Conservation (phyloP, 2,888 invertebrate genomes). For the Empis livida region DNA sequence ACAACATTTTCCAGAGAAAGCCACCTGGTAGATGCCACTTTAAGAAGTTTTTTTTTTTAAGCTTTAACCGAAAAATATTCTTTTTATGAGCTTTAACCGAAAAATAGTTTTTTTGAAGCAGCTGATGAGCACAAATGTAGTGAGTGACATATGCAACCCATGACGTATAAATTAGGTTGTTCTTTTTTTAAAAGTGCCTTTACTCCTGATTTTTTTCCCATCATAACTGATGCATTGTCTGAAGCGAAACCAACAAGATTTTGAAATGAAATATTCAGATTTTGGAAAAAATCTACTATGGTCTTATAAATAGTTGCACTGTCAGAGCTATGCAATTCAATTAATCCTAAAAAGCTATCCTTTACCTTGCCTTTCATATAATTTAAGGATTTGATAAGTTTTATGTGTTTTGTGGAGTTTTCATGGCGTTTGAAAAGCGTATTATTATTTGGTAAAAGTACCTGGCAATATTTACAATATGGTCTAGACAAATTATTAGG, state of each 20-base stretch:
- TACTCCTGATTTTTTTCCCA: slow-evolving; percentile 1
- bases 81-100: no score
- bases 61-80: neutral
- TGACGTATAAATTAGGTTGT: slow-evolving; percentile 6
- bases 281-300: neutral
- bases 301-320: neutral
- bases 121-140: slow-evolving; percentile 11
- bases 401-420: no score
- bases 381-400: no score
- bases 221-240: slow-evolving; percentile 17
- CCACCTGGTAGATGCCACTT: slow-evolving; percentile 13
- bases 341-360: no score
- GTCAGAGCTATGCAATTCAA: no score
- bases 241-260: slow-evolving; percentile 16
- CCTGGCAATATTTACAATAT: no score
- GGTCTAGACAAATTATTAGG: no score
- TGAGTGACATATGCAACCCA: slow-evolving; percentile 17
- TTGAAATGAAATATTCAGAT: neutral
- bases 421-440: no score
- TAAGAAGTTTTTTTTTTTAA: neutral
- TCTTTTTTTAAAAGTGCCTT: no score
- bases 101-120: no score
- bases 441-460: no score
- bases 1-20: neutral
- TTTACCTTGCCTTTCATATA: no score